Conservation (phyloP, 2,113 vertebrate species). For the Callipepla squamata region DNA sequence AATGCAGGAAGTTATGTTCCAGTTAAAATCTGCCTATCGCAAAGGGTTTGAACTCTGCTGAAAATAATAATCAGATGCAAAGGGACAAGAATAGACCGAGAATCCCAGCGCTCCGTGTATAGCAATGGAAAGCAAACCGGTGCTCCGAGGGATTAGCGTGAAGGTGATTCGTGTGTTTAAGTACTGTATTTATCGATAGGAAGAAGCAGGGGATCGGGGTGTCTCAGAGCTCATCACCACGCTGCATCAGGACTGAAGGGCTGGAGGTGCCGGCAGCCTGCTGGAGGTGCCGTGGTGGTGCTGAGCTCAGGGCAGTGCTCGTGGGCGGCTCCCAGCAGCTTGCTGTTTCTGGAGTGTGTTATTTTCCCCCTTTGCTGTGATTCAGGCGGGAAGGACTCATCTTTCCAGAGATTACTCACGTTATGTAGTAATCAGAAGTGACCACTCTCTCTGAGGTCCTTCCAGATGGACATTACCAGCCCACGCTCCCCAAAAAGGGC, state of each 20-base stretch:
- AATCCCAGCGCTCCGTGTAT: constrained; percentile 8
- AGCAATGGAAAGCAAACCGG: constrained; percentile 44
- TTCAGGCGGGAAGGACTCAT: constrained; percentile 48
- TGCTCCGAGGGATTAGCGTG: constrained; percentile 23
- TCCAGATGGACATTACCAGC: constrained; percentile 53
- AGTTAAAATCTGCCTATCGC: constrained; percentile 44
- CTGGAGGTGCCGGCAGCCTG: fast-evolving
- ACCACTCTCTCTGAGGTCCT: constrained; percentile 63
- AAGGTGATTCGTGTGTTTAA: neutral
- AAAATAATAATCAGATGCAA: constrained; percentile 56
- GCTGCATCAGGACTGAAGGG: neutral
- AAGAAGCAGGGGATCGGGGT: neutral
- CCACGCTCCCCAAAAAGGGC: constrained; percentile 43
- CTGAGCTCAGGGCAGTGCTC: neutral
- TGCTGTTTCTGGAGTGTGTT: constrained; percentile 32
- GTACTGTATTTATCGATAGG: neutral
- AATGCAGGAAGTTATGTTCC: constrained; percentile 11
- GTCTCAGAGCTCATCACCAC: neutral
- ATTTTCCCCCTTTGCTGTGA: constrained; percentile 55
- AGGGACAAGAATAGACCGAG: constrained; percentile 38
- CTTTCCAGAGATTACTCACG: constrained; percentile 70
- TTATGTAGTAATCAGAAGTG: constrained; percentile 65
- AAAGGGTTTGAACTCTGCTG: constrained; percentile 27
- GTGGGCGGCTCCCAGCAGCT: constrained; percentile 23
- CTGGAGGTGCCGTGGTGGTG: neutral